Base-by-base conservation (phyloP, 1,140 invertebrate species). In the Plutomurus gul region DNA sequence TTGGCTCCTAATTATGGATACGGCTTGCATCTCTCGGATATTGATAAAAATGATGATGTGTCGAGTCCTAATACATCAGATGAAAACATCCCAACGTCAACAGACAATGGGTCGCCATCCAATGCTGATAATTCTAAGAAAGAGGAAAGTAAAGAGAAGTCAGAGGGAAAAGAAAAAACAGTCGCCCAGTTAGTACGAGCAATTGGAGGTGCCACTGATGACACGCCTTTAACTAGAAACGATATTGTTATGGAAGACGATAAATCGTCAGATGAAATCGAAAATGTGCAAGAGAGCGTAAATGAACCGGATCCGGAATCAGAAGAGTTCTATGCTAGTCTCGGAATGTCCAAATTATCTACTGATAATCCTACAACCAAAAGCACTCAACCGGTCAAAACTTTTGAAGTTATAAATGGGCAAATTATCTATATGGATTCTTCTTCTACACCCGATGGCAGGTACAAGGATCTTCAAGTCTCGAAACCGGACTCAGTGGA, bases 1-100 rank as follows among this genome's bases (percentile, higher is more conserved):
- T 60, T 83, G 11, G 81, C 81, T 10, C 77, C 82, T 1, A 82
- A 80, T 80, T 83, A 83, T 75, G 82, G 82, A 18, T 83, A 83
- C 73, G 82, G 75, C 39, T 79, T 82, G 25, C 51, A 72, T 27
- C 33, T 74, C 22, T 81, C 82, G 2, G 39, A 76, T 11, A 22
- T 33, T n/a, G 20, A 30, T 6, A 16, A 22, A 36, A 49, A 27
- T 37, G 56, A 78, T 36, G 60, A 47, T 51, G 27, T 20, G 18
- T 49, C 13, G 43, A 16, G 47, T 51, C 16, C 4, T 7, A 7
- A 27, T 18, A 7, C 8, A 6, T 51, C 65, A 3, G 30, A 77
- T 30, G 40, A 49, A 51, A 39, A 30, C 11, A 27, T n/a, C 6
- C 25, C 25, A 46, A 33, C 73, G 37, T 65, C 16, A 10, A 18